Conservation (phyloP, 2,113 vertebrate species). For the Pyrgilauda ruficollis region DNA sequence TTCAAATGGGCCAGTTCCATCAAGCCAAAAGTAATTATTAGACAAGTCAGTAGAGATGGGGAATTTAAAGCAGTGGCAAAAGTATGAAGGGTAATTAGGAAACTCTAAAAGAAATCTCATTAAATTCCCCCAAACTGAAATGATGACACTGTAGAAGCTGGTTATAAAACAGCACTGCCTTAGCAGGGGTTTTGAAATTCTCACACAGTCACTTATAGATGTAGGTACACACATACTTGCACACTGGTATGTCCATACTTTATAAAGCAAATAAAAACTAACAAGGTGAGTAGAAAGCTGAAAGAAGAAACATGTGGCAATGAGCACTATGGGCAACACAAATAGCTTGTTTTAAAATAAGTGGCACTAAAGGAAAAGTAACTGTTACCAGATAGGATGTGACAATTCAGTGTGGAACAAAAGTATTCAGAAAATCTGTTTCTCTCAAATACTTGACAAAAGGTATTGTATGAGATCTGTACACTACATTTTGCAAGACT, state of each 20-base stretch:
- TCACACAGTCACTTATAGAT: not conserved
- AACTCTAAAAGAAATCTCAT: not conserved
- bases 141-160: not conserved
- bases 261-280: not conserved
- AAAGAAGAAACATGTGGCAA: not conserved
- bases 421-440: not conserved
- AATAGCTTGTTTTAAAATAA: not conserved
- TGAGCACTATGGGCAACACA: not conserved
- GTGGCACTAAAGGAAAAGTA: not conserved
- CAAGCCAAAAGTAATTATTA: not conserved
- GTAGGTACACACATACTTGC: accelerated
- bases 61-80: not conserved
- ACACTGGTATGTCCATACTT: not conserved
- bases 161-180: not conserved
- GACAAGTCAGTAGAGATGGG: not conserved
- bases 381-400: not conserved
- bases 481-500: not conserved
- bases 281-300: not conserved
- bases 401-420: not conserved
- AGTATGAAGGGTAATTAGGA: not conserved
- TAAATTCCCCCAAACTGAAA: not conserved
- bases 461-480: not conserved
- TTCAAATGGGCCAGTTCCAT: not conserved
- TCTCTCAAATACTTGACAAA: not conserved
- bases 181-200: not conserved